Base-by-base conservation (phyloP, 2,888 invertebrate species). In the Coleophora flavipennella region DNA sequence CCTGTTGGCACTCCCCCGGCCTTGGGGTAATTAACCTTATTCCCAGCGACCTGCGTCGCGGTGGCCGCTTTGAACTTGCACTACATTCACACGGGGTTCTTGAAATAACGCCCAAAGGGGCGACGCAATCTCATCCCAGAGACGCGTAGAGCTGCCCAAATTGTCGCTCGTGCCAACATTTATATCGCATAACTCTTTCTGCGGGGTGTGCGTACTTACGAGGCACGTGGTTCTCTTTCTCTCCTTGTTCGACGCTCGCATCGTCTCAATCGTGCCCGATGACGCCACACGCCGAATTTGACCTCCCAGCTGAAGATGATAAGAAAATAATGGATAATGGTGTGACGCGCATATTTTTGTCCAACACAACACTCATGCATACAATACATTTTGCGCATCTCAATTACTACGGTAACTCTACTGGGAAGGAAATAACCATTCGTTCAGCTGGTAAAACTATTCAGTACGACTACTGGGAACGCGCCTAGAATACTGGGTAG, bases 11-110 rank as follows among this genome's bases (percentile, higher is more conserved):
- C 53, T 63, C 62, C 67, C 55, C 54, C 67, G 76, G 64, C 80
- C 75, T 80, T 75, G 74, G 66, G 67, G 72, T 77, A 75, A 76
- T 80, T 77, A 76, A 76, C 77, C 77, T 74, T 74, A 75, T 72
- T 73, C 64, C 46, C 51, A 55, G 42, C 60, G 67, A 62, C 67
- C 66, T 59, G 63, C 57, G 59, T 52, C 54, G 61, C 55, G 52
- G 61, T 67, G 61, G 70, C 59, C 58, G 57, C 62, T 65, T 63
- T 80, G 80, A 80, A 81, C 83, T 80, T 80, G 83, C 69, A 66
- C 79, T 73, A 79, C 67, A 75, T 78, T 67, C 63, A 65, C 62
- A 59, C 58, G 54, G 57, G 53, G 46, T 53, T 73, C 75, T 76
- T 69, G 75, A 78, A 80, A 81, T 81, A 81, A 68, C 68, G 55